These are phyloP conservation scores for Oryzias woworae DNA, from an alignment of 2,113 vertebrate genomes.

Conservation along the genomic window DNA sequence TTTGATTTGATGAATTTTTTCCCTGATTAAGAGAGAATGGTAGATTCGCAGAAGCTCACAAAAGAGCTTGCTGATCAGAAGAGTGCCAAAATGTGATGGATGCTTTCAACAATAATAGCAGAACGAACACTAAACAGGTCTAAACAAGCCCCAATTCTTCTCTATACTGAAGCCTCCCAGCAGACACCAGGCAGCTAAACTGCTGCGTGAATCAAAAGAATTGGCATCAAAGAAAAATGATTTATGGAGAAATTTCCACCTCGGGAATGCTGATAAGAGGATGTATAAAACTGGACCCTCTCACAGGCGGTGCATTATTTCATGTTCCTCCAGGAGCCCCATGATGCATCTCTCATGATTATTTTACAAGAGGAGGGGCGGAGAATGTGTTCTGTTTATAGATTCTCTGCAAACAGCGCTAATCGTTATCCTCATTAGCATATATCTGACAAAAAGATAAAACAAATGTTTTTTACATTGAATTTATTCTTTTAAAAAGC, in stretches of 20 bases:
- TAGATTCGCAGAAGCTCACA: no score
- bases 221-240: conserved; percentile 61
- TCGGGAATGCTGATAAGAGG: conserved; percentile 39
- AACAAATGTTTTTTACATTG: neutral
- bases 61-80: no score
- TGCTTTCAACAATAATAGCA: no score
- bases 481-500: neutral
- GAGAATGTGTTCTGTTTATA: conserved; percentile 8
- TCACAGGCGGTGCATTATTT: conserved; percentile 33
- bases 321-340: conserved; percentile 26
- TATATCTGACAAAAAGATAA: neutral
- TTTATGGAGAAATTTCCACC: conserved; percentile 50
- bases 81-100: no score
- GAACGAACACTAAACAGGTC: no score
- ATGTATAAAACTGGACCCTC: conserved; percentile 29
- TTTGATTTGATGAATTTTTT: no score
- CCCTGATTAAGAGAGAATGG: no score
- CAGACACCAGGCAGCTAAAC: conserved; percentile 19
- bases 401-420: conserved; percentile 16
- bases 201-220: conserved; percentile 34
- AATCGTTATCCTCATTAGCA: conserved; percentile 7
- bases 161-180: neutral
- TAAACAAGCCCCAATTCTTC: neutral
- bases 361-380: neutral
- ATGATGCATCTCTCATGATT: neutral